phyloP scores from a whole-genome alignment of 1,140 invertebrate species.

The Drosophila obscura region DNA sequence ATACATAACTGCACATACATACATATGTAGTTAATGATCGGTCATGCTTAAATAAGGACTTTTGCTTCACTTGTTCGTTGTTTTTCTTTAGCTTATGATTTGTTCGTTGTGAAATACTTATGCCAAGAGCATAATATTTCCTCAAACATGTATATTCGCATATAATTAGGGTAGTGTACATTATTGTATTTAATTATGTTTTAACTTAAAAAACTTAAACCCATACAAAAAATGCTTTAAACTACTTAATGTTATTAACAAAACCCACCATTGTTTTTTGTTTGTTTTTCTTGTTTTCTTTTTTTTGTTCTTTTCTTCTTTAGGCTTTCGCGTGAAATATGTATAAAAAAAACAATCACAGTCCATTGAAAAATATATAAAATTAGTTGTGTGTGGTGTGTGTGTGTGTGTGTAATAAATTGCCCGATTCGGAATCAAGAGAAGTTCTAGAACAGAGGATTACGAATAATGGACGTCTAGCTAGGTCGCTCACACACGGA shows the following conservation, averaged over 20 bases:
- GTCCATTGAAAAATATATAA: slow-evolving; percentile 81
- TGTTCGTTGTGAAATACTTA: slow-evolving; percentile 61
- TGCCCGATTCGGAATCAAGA: slow-evolving; percentile 50
- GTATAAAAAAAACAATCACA: slow-evolving; percentile 77
- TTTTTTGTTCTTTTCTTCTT: slow-evolving; percentile 18
- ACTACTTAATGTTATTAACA: slow-evolving; percentile 73
- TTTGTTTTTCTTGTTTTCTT: slow-evolving; percentile 53
- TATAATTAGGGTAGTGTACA: slow-evolving; percentile 55
- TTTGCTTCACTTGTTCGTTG: slow-evolving; percentile 42
- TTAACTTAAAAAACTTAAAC: slow-evolving; percentile 81
- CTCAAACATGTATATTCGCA: slow-evolving; percentile 34
- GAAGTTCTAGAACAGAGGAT: slow-evolving; percentile 43
- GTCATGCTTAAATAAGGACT: slow-evolving; percentile 58
- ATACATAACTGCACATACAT: slow-evolving; percentile 60
- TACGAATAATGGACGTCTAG: slow-evolving; percentile 45
- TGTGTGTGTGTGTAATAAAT: slow-evolving; percentile 40
- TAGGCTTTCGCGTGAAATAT: slow-evolving; percentile 57
- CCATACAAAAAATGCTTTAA: slow-evolving; percentile 79
- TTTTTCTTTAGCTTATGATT: slow-evolving; percentile 29
- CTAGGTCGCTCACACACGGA: slow-evolving; percentile 25
- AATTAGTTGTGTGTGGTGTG: slow-evolving; percentile 59
- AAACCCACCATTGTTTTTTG: slow-evolving; percentile 70
- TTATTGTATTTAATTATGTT: slow-evolving; percentile 77
- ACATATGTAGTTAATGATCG: slow-evolving; percentile 30
- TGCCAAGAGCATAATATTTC: slow-evolving; percentile 53